phyloP scores from a whole-genome alignment of 2,113 vertebrate genomes.

The Nannobrachium achirus region DNA sequence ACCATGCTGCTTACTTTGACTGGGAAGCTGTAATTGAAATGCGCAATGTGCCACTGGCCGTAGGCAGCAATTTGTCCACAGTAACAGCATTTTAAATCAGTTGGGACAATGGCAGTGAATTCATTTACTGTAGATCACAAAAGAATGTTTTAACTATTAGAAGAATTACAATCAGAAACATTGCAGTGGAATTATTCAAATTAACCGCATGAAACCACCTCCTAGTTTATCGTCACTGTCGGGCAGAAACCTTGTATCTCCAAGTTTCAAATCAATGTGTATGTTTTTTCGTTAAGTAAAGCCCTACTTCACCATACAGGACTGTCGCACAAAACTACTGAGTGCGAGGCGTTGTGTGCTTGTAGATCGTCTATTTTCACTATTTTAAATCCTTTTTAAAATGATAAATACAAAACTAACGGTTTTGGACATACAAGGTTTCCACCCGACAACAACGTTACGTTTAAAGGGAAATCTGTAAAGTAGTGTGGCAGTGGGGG shows the following conservation, averaged over 20 bases:
- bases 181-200: conserved; percentile 83
- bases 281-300: conserved; percentile 17
- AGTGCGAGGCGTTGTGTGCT: too few relatives aligned
- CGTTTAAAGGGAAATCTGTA: too few relatives aligned
- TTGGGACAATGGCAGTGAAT: conserved; percentile 78
- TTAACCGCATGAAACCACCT: conserved; percentile 43
- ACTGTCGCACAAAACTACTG: too few relatives aligned
- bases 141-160: too few relatives aligned
- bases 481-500: background rate
- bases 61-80: conserved; percentile 86
- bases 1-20: conserved; percentile 21
- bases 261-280: too few relatives aligned
- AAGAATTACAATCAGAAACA: conserved; percentile 70
- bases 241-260: background rate
- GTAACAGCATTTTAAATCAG: conserved; percentile 86
- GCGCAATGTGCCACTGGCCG: conserved; percentile 72
- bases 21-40: conserved; percentile 81
- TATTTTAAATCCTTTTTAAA: too few relatives aligned
- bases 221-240: too few relatives aligned
- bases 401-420: too few relatives aligned
- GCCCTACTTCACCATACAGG: too few relatives aligned
- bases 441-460: too few relatives aligned
- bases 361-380: too few relatives aligned
- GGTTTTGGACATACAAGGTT: too few relatives aligned
- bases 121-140: conserved; percentile 84